These are phyloP conservation scores for Aphodius sticticus DNA, from an alignment of 2,888 invertebrate species.

Conservation along the genomic window DNA sequence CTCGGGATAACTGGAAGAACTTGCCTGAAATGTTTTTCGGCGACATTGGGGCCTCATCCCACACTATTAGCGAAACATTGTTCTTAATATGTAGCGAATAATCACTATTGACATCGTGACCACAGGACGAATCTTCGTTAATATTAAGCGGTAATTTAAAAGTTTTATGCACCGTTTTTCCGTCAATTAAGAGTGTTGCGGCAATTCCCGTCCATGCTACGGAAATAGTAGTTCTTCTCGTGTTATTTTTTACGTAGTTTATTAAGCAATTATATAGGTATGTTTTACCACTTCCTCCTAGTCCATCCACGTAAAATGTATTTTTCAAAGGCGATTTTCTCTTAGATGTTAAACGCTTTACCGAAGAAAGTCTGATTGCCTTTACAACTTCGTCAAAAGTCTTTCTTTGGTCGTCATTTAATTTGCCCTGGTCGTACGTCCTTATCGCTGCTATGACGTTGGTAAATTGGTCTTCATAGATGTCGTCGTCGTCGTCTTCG, in stretches of 20 bases:
- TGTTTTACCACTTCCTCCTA: conserved; percentile 14
- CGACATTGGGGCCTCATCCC: conserved; percentile 42
- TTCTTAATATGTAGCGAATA: not conserved
- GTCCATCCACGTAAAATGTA: conserved; percentile 15
- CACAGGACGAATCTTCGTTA: conserved; percentile 8
- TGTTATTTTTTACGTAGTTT: not conserved
- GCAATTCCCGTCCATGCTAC: conserved; percentile 25
- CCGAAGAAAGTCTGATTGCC: not conserved
- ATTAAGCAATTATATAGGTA: conserved; percentile 10
- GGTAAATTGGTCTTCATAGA: not conserved
- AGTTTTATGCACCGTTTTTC: conserved; percentile 21
- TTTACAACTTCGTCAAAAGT: conserved; percentile 4
- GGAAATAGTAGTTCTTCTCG: not conserved
- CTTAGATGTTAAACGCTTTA: not conserved
- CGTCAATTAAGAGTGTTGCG: conserved; percentile 12
- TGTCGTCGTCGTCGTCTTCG: not conserved
- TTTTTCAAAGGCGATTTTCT: too few species aligned
- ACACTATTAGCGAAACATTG: conserved; percentile 31
- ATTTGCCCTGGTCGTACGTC: not conserved
- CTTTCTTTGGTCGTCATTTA: conserved; percentile 13
- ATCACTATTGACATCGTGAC: not conserved
- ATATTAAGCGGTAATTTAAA: conserved; percentile 18
- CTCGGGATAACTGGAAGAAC: conserved; percentile 36
- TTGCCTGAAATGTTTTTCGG: conserved; percentile 37
- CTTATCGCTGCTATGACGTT: not conserved